Base-by-base conservation (phyloP, 2,888 invertebrate genomes). In the Acanthococcus lagerstroemiae region DNA sequence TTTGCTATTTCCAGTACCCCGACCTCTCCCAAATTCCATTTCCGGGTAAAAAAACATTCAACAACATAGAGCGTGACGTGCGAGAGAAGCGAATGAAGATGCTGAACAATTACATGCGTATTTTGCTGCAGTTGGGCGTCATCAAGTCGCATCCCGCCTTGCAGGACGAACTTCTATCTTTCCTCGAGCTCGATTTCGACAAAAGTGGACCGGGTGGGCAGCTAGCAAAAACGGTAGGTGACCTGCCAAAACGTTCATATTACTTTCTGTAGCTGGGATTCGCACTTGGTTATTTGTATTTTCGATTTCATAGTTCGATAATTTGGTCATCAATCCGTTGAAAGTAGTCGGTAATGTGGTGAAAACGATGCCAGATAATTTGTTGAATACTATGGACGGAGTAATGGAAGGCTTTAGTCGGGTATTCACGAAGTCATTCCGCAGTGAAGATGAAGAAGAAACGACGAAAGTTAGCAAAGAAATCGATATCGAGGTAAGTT, bases 41-140 rank as follows among this genome's bases (percentile, higher is more conserved):
- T 74, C 95, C 95, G 0, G 90, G 87, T 0, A 96, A 95, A 77
- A 93, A 93, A 75, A 88, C 94, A 55, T 91, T 95, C 76, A 92
- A 94, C 74, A 95, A 95, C 74, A 90, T 92, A 75, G 92, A 92
- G 67, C 79, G 88, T 9, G 78, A 83, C 1, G 87, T 95, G 24
- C 77, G 95, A 65, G 95, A 95, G 75, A 86, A 84, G 72, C 80
- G 95, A 19, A 91, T 90, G 81, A 78, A 82, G 48, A 84, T 86
- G 81, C 74, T 94, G 45, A 91, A 94, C 73, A 82, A 80, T 68
- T 95, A 94, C 77, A 78, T 95, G 70, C 82, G 84, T 73, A 83
- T 83, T 61, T 75, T 93, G 60, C 81, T 86, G 56, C 81, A 82
- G 69, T 80, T 81, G 7, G 78, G 80, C 17, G 77, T 83, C 22